A percentile compares a stretch with the other conserved stretches of the same genome.
Conservation (phyloP, 2,797 vertebrate species). For the Carapus acus region DNA sequence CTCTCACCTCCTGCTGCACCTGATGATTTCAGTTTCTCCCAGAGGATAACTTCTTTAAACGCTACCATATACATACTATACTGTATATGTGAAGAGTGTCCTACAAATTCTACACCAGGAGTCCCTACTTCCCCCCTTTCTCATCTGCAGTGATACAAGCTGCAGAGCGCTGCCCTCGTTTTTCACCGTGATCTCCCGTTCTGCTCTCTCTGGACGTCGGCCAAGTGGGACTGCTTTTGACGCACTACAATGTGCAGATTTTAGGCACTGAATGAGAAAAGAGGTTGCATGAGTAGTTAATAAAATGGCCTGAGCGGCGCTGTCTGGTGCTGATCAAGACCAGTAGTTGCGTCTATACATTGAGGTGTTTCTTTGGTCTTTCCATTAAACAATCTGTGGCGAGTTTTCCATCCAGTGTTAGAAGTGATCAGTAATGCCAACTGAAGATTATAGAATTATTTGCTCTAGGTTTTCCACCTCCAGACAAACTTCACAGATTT, state of each 20-base stretch:
- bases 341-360: slow-evolving; percentile 7
- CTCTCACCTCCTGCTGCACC: too few relatives aligned
- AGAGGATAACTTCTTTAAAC: too few relatives aligned
- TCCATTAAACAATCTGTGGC: background rate
- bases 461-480: too few relatives aligned
- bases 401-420: too few relatives aligned
- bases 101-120: too few relatives aligned
- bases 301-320: slow-evolving; percentile 12
- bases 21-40: too few relatives aligned
- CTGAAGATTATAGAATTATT: too few relatives aligned
- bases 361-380: background rate
- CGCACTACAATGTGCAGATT: slow-evolving; percentile 36
- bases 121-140: slow-evolving; percentile 20
- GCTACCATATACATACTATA: too few relatives aligned
- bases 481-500: too few relatives aligned
- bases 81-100: too few relatives aligned
- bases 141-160: slow-evolving; percentile 18
- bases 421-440: too few relatives aligned
- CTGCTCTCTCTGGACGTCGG: slow-evolving; percentile 28
- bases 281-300: slow-evolving; percentile 34
- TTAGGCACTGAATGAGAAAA: slow-evolving; percentile 24
- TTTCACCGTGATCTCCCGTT: slow-evolving; percentile 31
- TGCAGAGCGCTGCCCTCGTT: slow-evolving; percentile 27
- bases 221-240: slow-evolving; percentile 42
- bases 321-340: slow-evolving; percentile 8